Percentiles rank a stretch among this genome's conserved stretches.
phyloP scores from a whole-genome alignment of 2,113 vertebrate genomes.

The Marmota flaviventris region DNA sequence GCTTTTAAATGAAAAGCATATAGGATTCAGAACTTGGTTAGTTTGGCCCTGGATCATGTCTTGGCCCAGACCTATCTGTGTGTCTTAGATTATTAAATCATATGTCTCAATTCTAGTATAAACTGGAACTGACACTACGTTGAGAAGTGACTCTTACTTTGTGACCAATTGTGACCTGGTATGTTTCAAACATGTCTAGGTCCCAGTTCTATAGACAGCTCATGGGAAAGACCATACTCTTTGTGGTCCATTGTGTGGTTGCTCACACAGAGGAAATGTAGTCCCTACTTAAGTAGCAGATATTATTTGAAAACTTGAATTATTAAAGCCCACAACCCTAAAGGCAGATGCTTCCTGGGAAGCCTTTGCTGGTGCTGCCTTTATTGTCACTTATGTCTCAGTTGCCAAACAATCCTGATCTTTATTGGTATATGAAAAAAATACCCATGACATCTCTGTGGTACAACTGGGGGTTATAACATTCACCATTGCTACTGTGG shows the following conservation, averaged over 20 bases:
- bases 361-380: not conserved
- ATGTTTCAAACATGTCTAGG: not conserved
- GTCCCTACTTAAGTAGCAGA: not conserved
- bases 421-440: not conserved
- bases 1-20: not conserved
- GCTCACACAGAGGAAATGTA: not conserved
- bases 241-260: not conserved
- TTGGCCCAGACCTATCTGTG: not conserved
- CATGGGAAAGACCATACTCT: not conserved
- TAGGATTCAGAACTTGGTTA: not conserved
- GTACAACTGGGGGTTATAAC: not conserved
- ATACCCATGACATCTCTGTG: not conserved
- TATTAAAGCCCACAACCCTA: not conserved
- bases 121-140: not conserved
- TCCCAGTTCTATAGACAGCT: not conserved
- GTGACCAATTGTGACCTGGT: not conserved
- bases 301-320: constrained; percentile 1
- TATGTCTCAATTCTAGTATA: not conserved
- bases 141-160: not conserved
- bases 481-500: not conserved
- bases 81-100: not conserved
- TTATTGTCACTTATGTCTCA: not conserved
- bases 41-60: not conserved
- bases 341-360: not conserved
- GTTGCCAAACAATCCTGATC: not conserved